Percentiles rank a stretch among this genome's conserved stretches.
Evolutionary conservation across 64 coral and sea anemone species (phyloP).

Genomic region (Anthopleura sola): DNA sequence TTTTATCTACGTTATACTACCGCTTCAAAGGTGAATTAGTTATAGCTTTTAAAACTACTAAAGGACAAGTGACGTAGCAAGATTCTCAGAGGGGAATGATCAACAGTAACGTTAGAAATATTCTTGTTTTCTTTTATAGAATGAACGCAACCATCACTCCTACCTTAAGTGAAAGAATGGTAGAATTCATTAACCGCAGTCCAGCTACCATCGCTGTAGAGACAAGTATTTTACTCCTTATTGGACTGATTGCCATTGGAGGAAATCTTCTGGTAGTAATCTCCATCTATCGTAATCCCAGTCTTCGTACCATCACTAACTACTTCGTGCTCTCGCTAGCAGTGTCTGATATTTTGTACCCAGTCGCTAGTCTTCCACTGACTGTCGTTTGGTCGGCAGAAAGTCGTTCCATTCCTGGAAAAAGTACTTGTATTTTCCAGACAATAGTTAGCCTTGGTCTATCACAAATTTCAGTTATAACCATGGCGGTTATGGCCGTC

Average conservation of each 20-base stretch:
- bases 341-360: neutral
- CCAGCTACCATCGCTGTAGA: neutral
- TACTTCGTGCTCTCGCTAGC: constrained; percentile 14
- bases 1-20: too few species aligned
- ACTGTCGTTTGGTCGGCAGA: neutral
- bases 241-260: neutral
- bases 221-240: neutral
- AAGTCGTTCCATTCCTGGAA: neutral
- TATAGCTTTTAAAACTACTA: too few species aligned
- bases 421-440: neutral
- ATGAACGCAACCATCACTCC: too few species aligned
- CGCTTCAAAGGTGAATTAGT: too few species aligned
- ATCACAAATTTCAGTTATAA: neutral
- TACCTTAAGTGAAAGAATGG: neutral
- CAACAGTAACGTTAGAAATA: too few species aligned
- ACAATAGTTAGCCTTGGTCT: neutral
- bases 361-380: neutral
- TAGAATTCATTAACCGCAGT: neutral
- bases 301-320: constrained; percentile 15
- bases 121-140: too few species aligned
- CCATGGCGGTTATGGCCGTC: neutral
- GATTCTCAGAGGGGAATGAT: too few species aligned
- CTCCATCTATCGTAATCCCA: neutral
- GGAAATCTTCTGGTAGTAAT: constrained; percentile 23
- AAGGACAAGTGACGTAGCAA: too few species aligned